Conservation (phyloP, 2,888 invertebrate genomes). For the Acleris holmiana region DNA sequence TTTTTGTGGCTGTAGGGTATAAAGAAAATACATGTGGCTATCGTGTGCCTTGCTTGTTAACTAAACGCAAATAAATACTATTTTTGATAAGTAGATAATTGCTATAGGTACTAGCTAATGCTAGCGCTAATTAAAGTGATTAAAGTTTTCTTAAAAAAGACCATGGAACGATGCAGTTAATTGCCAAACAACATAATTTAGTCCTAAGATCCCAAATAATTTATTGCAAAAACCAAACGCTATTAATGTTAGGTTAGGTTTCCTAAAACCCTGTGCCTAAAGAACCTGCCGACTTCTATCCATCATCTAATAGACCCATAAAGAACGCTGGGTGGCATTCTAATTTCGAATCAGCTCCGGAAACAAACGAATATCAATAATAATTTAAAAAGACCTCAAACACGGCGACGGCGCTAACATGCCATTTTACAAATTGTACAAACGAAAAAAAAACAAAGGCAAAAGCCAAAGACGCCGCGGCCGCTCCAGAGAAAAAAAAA, state of each 20-base stretch:
- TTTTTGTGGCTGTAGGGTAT: too few relatives aligned
- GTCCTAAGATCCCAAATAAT: too few relatives aligned
- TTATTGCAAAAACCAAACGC: too few relatives aligned
- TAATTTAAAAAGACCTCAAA: conserved; percentile 39
- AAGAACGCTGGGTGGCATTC: conserved; percentile 35
- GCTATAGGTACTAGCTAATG: too few relatives aligned
- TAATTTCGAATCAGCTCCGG: conserved; percentile 34
- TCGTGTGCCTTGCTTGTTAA: too few relatives aligned
- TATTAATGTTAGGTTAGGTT: not conserved
- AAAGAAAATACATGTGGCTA: too few relatives aligned
- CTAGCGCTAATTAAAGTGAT: too few relatives aligned
- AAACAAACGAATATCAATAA: conserved; percentile 37
- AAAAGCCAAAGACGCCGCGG: conserved; percentile 38
- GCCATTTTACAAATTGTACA: conserved; percentile 40
- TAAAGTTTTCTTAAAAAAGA: too few relatives aligned
- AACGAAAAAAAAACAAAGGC: conserved; percentile 38
- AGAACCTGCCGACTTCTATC: not conserved
- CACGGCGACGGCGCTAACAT: conserved; percentile 37
- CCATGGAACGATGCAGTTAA: too few relatives aligned
- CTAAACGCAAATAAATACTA: too few relatives aligned
- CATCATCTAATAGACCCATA: conserved; percentile 28
- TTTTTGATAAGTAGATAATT: too few relatives aligned
- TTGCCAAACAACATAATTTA: too few relatives aligned
- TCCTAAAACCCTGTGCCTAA: not conserved
- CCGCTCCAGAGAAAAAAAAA: conserved; percentile 37